Conservation (phyloP, 2,888 invertebrate genomes). For the Drosophila melanosoma region DNA sequence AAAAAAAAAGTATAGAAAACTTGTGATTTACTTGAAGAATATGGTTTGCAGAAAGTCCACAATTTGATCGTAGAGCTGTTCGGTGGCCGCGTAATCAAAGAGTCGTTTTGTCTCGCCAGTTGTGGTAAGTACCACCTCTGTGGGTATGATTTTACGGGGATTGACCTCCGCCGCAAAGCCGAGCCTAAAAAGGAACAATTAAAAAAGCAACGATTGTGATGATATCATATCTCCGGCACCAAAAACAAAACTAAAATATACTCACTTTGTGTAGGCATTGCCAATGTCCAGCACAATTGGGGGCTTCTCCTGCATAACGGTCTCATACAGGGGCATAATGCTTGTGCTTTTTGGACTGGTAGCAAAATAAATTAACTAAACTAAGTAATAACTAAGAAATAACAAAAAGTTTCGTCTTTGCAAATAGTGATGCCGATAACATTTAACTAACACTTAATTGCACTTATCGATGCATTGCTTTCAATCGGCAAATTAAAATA, state of each 20-base stretch:
- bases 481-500: background rate
- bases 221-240: slow-evolving; percentile 55
- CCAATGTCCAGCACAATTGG: slow-evolving; percentile 96
- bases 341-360: background rate
- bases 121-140: slow-evolving; percentile 89
- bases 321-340: slow-evolving; percentile 92
- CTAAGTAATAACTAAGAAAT: slow-evolving; percentile 5
- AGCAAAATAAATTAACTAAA: slow-evolving; percentile 7
- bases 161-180: slow-evolving; percentile 96
- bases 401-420: slow-evolving; percentile 22
- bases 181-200: slow-evolving; percentile 87
- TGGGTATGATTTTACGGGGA: slow-evolving; percentile 94
- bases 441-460: background rate
- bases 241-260: slow-evolving; percentile 23
- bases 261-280: slow-evolving; percentile 95
- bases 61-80: slow-evolving; percentile 93
- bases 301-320: slow-evolving; percentile 93
- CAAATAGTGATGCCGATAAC: slow-evolving; percentile 16
- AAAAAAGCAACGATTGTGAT: slow-evolving; percentile 34
- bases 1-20: background rate
- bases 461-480: slow-evolving; percentile 13
- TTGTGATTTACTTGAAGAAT: slow-evolving; percentile 91
- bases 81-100: slow-evolving; percentile 87
- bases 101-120: slow-evolving; percentile 88
- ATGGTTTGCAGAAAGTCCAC: slow-evolving; percentile 94